Percentiles rank a stretch among this genome's conserved stretches.
Evolutionary conservation across 2,888 invertebrate genomes (phyloP).

Genomic region (Drosophila mimica): DNA sequence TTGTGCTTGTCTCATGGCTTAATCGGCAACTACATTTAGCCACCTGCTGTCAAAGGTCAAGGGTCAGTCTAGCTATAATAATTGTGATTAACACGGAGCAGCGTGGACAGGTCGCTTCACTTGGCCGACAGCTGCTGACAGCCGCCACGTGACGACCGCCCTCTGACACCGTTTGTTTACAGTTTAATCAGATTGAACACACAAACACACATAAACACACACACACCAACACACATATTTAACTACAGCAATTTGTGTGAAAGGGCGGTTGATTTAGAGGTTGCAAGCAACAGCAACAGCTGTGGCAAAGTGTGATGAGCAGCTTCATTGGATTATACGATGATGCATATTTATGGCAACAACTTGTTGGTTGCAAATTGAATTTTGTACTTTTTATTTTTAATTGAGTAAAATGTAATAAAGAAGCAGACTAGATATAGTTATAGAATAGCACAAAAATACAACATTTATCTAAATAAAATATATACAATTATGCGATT

Average conservation of each 20-base stretch:
- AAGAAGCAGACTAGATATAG: background rate
- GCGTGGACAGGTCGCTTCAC: constrained; percentile 27
- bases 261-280: background rate
- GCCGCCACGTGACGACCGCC: constrained; percentile 17
- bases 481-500: background rate
- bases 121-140: constrained; percentile 28
- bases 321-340: constrained; percentile 6
- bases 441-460: background rate
- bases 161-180: constrained; percentile 29
- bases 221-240: constrained; percentile 14
- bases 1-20: constrained; percentile 30
- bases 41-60: constrained; percentile 33
- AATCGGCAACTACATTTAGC: constrained; percentile 28
- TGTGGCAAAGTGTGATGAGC: constrained; percentile 12
- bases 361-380: background rate
- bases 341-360: background rate
- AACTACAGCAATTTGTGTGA: background rate
- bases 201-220: constrained; percentile 15
- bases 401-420: background rate
- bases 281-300: constrained; percentile 6
- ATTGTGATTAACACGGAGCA: constrained; percentile 36
- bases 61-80: constrained; percentile 21
- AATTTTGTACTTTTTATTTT: background rate
- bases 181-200: constrained; percentile 27
- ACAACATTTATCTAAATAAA: background rate